phyloP scores from a whole-genome alignment of 2,113 vertebrate genomes.

The Ammodytes marinus region DNA sequence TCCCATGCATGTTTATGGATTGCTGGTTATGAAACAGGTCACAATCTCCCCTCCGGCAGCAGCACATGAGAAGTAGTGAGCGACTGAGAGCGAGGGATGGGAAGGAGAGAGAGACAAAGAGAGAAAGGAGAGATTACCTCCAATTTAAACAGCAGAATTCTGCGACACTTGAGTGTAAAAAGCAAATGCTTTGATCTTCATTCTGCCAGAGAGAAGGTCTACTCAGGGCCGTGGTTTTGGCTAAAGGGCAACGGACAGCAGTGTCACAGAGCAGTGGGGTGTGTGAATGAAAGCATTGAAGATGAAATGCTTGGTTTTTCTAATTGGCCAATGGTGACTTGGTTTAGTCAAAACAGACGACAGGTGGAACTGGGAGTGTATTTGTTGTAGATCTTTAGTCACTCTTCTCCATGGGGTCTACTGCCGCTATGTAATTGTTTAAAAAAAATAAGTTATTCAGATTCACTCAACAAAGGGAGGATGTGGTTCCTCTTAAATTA shows the following conservation, averaged over 20 bases:
- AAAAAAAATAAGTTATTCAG: not conserved
- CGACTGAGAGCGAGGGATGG: not conserved
- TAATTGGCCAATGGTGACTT: slow-evolving; percentile 44
- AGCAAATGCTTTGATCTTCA: slow-evolving; percentile 68
- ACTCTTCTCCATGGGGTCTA: slow-evolving; percentile 1
- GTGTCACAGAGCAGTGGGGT: slow-evolving; percentile 18
- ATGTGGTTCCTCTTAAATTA: not conserved
- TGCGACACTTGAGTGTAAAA: slow-evolving; percentile 44
- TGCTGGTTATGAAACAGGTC: slow-evolving; percentile 69
- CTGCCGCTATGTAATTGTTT: slow-evolving; percentile 21
- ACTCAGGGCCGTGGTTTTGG: slow-evolving; percentile 32
- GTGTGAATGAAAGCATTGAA: slow-evolving; percentile 34
- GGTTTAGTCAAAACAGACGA: slow-evolving; percentile 36
- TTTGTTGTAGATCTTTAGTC: slow-evolving; percentile 13
- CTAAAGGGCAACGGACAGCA: slow-evolving; percentile 59
- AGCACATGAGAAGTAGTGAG: slow-evolving; percentile 44
- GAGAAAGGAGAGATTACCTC: slow-evolving; percentile 53
- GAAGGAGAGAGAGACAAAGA: not conserved
- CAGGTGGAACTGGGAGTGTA: slow-evolving; percentile 32
- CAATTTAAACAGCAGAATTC: slow-evolving; percentile 58
- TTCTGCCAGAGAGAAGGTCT: slow-evolving; percentile 40
- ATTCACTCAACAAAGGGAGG: slow-evolving; percentile 19
- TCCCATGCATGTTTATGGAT: slow-evolving; percentile 60
- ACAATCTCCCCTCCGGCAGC: slow-evolving; percentile 51
- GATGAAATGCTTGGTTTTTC: slow-evolving; percentile 61